Percentiles rank a stretch among this genome's conserved stretches.
Conservation (phyloP, 2,797 vertebrate genomes). For the Coccyzus lansbergi region DNA sequence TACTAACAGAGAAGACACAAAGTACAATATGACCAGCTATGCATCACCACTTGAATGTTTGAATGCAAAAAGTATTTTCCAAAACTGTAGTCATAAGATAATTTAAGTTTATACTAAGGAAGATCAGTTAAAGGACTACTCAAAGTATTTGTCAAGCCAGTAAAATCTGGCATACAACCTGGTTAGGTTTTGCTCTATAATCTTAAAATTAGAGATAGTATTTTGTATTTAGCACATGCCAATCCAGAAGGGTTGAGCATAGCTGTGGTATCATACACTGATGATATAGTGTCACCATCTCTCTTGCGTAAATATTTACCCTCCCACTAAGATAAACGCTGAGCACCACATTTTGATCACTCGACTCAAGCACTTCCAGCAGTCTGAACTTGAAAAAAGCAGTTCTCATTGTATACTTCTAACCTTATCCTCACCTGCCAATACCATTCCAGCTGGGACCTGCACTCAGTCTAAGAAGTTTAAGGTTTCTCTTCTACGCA, state of each 20-base stretch:
- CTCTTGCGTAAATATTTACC: background rate
- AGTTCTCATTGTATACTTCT: background rate
- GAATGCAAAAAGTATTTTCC: background rate
- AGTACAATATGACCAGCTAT: background rate
- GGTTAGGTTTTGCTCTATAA: background rate
- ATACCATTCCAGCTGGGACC: background rate
- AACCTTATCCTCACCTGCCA: background rate
- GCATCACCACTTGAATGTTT: background rate
- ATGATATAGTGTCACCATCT: background rate
- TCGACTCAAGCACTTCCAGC: background rate
- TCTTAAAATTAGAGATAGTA: background rate
- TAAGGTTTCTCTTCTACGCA: background rate
- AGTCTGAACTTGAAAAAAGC: fast-evolving
- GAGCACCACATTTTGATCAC: background rate
- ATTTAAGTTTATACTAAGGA: background rate
- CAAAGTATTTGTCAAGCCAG: background rate
- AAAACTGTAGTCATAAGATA: background rate
- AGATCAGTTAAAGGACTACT: background rate
- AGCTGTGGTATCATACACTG: background rate
- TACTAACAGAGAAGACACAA: background rate
- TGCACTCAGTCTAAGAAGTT: background rate
- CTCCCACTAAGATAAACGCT: background rate
- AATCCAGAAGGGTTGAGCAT: background rate
- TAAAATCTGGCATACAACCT: background rate
- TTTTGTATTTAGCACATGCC: background rate